Evolutionary conservation across 1,140 invertebrate species (phyloP), one percentile per base, ranked within the genome.

Genomic region (Chionoecetes opilio): DNA sequence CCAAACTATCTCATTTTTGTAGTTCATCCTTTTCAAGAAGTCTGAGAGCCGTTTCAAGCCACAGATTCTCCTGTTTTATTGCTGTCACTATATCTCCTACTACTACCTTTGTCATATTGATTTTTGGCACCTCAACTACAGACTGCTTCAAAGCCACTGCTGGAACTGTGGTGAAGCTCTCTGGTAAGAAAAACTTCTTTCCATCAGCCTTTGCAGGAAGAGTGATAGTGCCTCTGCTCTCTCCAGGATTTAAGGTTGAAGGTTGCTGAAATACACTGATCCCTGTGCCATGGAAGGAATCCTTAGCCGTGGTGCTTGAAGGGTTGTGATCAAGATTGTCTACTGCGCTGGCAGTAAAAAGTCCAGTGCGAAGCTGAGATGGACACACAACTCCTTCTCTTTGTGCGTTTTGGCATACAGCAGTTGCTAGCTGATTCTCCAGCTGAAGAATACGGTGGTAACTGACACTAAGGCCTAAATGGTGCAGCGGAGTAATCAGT

Each of bases 281-380:
- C 31, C 75, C 91, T 84, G 92, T 93, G 6, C 92, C 84, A 86
- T 93, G 37, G 31, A 86, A 86, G 41, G 92, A 93, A 53, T n/a
- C 37, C 41, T 93, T 86, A 14, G 84, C 82, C 32, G 82, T 87
- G 32, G 92, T 93, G 37, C 75, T 84, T 35, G 84, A 87, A 87
- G 92, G 92, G 41, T 87, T 93, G 84, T 86, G 92, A 41, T 93
- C 92, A 0, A 93, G 75, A 53, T 93, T 93, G 41, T 93, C 92
- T 26, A 93, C 3, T 46, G 84, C 92, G 53, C 82, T 31, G 1
- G 32, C 85, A 31, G 84, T 93, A 38, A 93, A 93, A 5, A 87
- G 37, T 34, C 84, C 92, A 93, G 5, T 1, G 21, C n/a, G n/a
- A n/a, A n/a, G n/a, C n/a, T n/a, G n/a, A n/a, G n/a, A n/a, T n/a